Conservation (phyloP, 2,797 vertebrate species). For the Choloepus didactylus region DNA sequence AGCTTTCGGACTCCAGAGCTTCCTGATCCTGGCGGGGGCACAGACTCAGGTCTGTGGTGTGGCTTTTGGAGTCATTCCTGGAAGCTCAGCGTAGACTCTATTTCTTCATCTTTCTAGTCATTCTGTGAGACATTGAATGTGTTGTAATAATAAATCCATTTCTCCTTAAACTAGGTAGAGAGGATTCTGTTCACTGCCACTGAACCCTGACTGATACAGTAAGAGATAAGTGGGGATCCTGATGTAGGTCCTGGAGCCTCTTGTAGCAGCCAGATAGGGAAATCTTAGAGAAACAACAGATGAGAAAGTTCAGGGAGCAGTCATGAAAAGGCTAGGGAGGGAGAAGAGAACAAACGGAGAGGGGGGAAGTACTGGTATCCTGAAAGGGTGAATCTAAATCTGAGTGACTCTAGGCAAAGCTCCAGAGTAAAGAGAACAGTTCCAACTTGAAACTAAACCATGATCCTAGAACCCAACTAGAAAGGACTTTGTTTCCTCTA, state of each 20-base stretch:
- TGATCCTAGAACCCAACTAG: not conserved
- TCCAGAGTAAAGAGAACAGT: not conserved
- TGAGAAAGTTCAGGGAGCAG: not conserved
- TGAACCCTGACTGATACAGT: not conserved
- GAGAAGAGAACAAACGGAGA: not conserved
- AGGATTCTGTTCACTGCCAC: not conserved
- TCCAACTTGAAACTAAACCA: constrained; percentile 7
- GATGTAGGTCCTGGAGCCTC: not conserved
- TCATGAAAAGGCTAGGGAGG: not conserved
- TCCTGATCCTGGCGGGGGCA: not conserved
- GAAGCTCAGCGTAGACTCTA: not conserved
- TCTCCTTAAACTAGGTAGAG: constrained; percentile 18
- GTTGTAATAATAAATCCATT: not conserved
- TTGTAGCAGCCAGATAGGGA: not conserved
- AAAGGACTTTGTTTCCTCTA: constrained; percentile 23
- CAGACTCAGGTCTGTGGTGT: not conserved
- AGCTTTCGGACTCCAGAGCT: not conserved
- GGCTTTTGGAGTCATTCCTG: not conserved
- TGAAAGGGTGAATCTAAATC: not conserved
- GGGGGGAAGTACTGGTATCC: not conserved
- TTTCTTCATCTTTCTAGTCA: not conserved
- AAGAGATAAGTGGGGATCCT: not conserved
- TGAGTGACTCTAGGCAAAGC: not conserved
- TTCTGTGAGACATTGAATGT: not conserved
- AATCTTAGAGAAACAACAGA: constrained; percentile 28